Percentiles rank a stretch among this genome's conserved stretches.
phyloP scores from a whole-genome alignment of 2,888 invertebrate species.

The Neocrepidodera transversa region DNA sequence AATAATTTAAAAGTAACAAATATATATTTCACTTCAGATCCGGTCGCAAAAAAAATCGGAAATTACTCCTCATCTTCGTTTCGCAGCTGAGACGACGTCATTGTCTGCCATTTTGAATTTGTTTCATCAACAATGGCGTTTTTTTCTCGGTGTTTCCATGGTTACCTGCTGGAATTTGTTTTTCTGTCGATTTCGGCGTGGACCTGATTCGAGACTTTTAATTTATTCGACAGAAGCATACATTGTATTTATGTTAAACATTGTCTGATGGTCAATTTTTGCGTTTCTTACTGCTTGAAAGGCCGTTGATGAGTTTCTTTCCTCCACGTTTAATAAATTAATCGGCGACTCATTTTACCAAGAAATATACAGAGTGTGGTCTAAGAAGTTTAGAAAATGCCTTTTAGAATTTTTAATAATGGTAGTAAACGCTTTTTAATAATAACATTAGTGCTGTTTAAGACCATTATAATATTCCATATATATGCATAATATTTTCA shows the following conservation, averaged over 20 bases:
- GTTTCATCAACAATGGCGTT: constrained; percentile 58
- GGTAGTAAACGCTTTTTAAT: too few relatives aligned
- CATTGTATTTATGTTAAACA: constrained; percentile 55
- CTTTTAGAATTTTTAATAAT: too few relatives aligned
- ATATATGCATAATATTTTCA: too few relatives aligned
- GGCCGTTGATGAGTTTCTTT: constrained; percentile 42
- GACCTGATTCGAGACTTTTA: constrained; percentile 49
- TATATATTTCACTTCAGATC: constrained; percentile 5
- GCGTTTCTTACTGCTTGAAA: constrained; percentile 33
- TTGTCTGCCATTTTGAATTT: constrained; percentile 58
- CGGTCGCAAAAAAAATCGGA: constrained; percentile 47
- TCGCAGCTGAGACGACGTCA: constrained; percentile 52
- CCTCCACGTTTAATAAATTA: constrained; percentile 43
- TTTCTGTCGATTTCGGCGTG: constrained; percentile 50
- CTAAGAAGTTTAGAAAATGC: too few relatives aligned
- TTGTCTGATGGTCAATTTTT: constrained; percentile 51
- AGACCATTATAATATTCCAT: too few relatives aligned
- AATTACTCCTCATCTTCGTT: constrained; percentile 55
- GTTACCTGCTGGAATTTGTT: constrained; percentile 55
- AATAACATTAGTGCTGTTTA: too few relatives aligned
- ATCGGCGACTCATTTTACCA: constrained; percentile 38
- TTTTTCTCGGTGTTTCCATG: constrained; percentile 53
- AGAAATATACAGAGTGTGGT: background rate
- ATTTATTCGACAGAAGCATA: constrained; percentile 54
- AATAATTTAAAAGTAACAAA: too few relatives aligned